Evolutionary conservation across 2,113 vertebrate species (phyloP).

Genomic region (Ibidorhyncha struthersii): DNA sequence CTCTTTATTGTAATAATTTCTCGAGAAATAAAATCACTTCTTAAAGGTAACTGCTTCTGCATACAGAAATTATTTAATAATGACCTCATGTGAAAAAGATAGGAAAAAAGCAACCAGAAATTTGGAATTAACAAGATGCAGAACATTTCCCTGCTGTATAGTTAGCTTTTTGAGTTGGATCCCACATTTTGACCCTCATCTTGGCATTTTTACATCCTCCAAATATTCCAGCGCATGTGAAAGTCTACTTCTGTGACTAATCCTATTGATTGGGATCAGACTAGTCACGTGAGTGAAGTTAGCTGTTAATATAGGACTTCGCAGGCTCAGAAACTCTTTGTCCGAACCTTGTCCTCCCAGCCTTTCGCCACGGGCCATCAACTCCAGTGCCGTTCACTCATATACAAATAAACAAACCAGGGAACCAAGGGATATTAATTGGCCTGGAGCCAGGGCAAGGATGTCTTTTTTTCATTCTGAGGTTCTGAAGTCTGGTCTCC

Average conservation of each 20-base stretch:
- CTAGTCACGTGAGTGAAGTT: not conserved
- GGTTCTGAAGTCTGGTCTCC: not conserved
- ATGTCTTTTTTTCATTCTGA: not conserved
- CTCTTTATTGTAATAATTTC: not conserved
- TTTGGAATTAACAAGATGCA: not conserved
- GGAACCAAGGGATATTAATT: not conserved
- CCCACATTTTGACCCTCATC: not conserved
- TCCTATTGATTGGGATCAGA: not conserved
- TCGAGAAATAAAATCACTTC: not conserved
- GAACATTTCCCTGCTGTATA: not conserved
- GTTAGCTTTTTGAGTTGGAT: not conserved
- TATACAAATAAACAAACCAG: conserved; percentile 14
- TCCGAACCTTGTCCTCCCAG: not conserved
- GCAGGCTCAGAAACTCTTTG: not conserved
- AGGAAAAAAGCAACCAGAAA: not conserved
- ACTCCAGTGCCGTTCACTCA: not conserved
- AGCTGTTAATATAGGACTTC: not conserved
- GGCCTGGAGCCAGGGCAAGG: not conserved
- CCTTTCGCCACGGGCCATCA: not conserved
- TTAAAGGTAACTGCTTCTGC: not conserved
- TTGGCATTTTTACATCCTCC: not conserved
- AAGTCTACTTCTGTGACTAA: conserved; percentile 9
- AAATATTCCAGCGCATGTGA: not conserved
- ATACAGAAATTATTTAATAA: not conserved
- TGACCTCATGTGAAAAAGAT: not conserved